Evolutionary conservation across 2,888 invertebrate genomes (phyloP).

Genomic region (Hanleya hanleyi): DNA sequence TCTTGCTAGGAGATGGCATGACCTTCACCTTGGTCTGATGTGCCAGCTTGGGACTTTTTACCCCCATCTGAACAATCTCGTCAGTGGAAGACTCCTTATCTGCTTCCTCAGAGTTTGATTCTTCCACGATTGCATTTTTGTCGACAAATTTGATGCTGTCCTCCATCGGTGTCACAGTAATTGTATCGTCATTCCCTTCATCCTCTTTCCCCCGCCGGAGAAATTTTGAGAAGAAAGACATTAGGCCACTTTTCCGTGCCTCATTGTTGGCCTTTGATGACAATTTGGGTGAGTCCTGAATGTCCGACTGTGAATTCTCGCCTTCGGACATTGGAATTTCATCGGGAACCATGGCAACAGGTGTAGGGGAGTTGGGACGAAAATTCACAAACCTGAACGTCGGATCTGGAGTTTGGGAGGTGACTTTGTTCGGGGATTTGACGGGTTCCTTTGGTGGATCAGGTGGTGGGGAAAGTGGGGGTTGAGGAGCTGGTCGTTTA

Average conservation of each 20-base stretch:
- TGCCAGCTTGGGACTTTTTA: not conserved
- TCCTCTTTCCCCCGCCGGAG: slow-evolving; percentile 50
- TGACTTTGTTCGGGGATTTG: slow-evolving; percentile 23
- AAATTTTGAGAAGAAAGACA: slow-evolving; percentile 58
- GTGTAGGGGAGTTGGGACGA: slow-evolving; percentile 11
- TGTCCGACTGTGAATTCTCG: not conserved
- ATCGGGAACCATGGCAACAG: too few species aligned
- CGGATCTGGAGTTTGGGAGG: slow-evolving; percentile 6
- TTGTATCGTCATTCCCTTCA: not conserved
- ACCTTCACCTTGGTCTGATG: not conserved
- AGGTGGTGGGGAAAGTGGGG: slow-evolving; percentile 54
- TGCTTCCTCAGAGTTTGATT: not conserved
- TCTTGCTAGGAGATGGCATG: not conserved
- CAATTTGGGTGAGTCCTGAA: not conserved
- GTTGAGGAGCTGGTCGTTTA: slow-evolving; percentile 55
- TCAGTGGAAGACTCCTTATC: not conserved
- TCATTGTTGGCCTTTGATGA: not conserved
- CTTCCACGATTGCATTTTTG: not conserved
- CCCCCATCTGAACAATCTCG: not conserved
- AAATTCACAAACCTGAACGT: slow-evolving; percentile 7
- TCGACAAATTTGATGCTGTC: not conserved
- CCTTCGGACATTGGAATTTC: not conserved
- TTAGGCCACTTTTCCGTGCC: slow-evolving; percentile 47
- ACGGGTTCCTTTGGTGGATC: slow-evolving; percentile 39
- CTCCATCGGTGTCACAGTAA: not conserved